Evolutionary conservation across 2,888 invertebrate species (phyloP), one percentile per base, ranked within the genome.

Genomic region (Elysia crispata): DNA sequence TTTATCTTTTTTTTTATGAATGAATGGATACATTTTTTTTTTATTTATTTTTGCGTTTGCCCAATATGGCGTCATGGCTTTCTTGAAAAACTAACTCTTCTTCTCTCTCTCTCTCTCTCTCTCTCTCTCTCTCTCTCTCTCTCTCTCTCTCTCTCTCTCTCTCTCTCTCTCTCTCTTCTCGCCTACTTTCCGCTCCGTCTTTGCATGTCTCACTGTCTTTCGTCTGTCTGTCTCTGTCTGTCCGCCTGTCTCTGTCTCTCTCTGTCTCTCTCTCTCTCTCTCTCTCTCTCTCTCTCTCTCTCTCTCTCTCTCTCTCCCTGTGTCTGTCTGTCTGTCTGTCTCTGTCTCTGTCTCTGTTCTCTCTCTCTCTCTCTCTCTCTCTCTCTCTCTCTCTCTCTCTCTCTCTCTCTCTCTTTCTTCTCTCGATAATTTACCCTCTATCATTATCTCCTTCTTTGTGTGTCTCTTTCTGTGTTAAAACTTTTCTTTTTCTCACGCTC

Each of bases 41-140:
- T n/a, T n/a, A n/a, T n/a, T n/a, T n/a, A n/a, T n/a, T n/a, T n/a
- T n/a, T n/a, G n/a, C n/a, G n/a, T n/a, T n/a, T n/a, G n/a, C n/a
- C n/a, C n/a, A n/a, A n/a, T n/a, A n/a, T n/a, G n/a, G n/a, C 11
- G 13, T 13, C 13, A 23, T 20, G 64, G 23, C 20, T 20, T 13
- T 13, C 11, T 13, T 13, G 23, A 23, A 64, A 23, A 23, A 23
- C 13, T 15, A 13, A 15, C 54, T 25, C 23, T 25, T n/a, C 57
- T 54, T n/a, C 15, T 18, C 33, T 23, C 73, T 54, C 33, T n/a
- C 49, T 54, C 50, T 73, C 73, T 73, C 73, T 73, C 50, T 73
- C 8, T 73, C 73, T 33, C 31, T 76, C 76, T 64, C 41, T 76
- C 76, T 76, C 76, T 76, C 76, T 76, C 64, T 64, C 76, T 76